Evolutionary conservation across 2,113 vertebrate genomes (phyloP).

Genomic region (Bujurquina vittata): DNA sequence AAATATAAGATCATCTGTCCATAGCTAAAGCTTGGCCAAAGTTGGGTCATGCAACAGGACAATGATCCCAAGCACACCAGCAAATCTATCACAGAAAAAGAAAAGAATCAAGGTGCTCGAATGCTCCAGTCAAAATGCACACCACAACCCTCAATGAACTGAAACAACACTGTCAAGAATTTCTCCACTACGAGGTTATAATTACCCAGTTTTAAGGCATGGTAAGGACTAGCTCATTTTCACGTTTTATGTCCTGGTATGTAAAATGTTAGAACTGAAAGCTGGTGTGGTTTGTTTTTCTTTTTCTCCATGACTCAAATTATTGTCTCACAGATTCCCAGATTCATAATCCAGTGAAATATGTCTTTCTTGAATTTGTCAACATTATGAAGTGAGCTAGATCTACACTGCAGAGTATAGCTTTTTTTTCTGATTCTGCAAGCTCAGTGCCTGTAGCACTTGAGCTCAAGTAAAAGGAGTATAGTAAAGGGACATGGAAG

Average conservation of each 20-base stretch:
- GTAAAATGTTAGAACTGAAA: background rate
- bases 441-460: background rate
- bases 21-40: background rate
- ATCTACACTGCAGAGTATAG: background rate
- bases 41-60: fast-evolving
- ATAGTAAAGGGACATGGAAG: background rate
- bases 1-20: background rate
- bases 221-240: background rate
- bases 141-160: background rate
- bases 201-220: no score
- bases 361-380: background rate
- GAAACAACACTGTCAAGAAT: background rate
- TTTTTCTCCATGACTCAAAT: no score
- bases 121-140: background rate
- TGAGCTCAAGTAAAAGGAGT: background rate
- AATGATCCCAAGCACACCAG: background rate
- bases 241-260: background rate
- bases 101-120: background rate
- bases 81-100: background rate
- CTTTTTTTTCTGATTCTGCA: background rate
- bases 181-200: background rate
- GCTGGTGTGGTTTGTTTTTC: background rate
- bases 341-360: background rate
- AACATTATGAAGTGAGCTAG: background rate
- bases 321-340: background rate